Evolutionary conservation across 2,797 vertebrate species (phyloP).

Genomic region (Bradypodion ventrale): DNA sequence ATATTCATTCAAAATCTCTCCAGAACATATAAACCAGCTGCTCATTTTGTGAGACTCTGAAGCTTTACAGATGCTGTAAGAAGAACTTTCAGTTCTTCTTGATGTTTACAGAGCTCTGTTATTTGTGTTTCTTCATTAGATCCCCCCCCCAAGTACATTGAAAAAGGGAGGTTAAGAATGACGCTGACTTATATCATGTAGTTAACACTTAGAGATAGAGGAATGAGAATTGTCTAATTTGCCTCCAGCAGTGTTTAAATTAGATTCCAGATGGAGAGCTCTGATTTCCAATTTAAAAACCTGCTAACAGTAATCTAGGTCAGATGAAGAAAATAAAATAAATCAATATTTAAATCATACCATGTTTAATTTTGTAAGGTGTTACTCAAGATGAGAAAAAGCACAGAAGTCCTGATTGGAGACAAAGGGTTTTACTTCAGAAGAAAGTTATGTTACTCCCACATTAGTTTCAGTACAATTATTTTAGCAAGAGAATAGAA

Average conservation of each 20-base stretch:
- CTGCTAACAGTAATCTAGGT: constrained; percentile 30
- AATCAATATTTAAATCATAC: constrained; percentile 45
- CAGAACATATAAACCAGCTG: background rate
- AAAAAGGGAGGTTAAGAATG: constrained; percentile 20
- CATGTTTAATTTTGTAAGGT: constrained; percentile 26
- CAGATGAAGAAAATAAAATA: constrained; percentile 20
- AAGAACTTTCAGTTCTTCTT: constrained; percentile 8
- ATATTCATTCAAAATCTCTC: constrained; percentile 13
- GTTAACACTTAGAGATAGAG: constrained; percentile 44
- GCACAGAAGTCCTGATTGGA: constrained; percentile 13
- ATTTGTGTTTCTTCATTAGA: background rate
- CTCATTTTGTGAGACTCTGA: background rate
- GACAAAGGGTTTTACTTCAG: background rate
- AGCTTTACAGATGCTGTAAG: constrained; percentile 1
- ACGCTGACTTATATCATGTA: constrained; percentile 30
- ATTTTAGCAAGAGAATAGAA: constrained; percentile 29
- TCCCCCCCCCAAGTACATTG: background rate
- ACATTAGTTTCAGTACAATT: constrained; percentile 38
- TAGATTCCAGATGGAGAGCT: constrained; percentile 49
- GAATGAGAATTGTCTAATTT: constrained; percentile 39
- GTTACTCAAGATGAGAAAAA: constrained; percentile 8
- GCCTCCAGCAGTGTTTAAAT: constrained; percentile 55
- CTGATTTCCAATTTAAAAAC: constrained; percentile 36
- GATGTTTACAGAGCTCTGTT: background rate
- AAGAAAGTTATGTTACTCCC: constrained; percentile 20